Base-by-base conservation (phyloP, 2,888 invertebrate species). In the Cerceris rybyensis region DNA sequence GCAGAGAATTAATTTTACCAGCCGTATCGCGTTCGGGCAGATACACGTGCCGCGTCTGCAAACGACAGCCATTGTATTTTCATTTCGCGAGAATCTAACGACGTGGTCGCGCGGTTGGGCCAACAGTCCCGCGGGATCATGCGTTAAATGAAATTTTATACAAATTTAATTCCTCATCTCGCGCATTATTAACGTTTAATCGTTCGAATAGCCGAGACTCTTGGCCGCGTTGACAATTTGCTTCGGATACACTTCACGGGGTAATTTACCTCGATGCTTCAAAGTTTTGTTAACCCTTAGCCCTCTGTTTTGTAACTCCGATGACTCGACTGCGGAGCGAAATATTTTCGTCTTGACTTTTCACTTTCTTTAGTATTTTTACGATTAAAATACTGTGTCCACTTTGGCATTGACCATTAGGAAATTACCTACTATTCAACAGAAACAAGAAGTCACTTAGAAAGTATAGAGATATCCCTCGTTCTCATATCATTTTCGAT, bases 1-100 rank as follows among this genome's bases (percentile, higher is more conserved):
- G 60, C 65, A 52, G 60, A 75, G 74, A 80, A 78, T 80, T 81
- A 85, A 83, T 85, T 85, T 70, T 76, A 76, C 60, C 67, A 54
- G 55, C 14, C 52, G 66, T 69, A 79, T 78, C 75, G 71, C 69
- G 67, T 80, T 65, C 81, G 57, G 67, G 14, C 61, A 58, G 72
- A 81, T 72, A 76, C 57, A 46, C 74, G 28, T 57, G 63, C 55
- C 73, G 74, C 54, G 69, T 58, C 80, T 84, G 84, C 76, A 84
- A 82, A 77, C 70, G 83, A 85, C 83, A 83, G 74, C 77, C 66
- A 67, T 81, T 78, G 76, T 78, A 83, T 69, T 81, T 85, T 83
- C 79, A 76, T 83, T 85, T 68, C 75, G 71, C 59, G 65, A 28
- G 28, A 28, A 73, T 43, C 74, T 75, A 72, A 84, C 79, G 75